Evolutionary conservation across 1,140 invertebrate species (phyloP), one percentile per base, ranked within the genome.

Genomic region (Heterodera carotae): DNA sequence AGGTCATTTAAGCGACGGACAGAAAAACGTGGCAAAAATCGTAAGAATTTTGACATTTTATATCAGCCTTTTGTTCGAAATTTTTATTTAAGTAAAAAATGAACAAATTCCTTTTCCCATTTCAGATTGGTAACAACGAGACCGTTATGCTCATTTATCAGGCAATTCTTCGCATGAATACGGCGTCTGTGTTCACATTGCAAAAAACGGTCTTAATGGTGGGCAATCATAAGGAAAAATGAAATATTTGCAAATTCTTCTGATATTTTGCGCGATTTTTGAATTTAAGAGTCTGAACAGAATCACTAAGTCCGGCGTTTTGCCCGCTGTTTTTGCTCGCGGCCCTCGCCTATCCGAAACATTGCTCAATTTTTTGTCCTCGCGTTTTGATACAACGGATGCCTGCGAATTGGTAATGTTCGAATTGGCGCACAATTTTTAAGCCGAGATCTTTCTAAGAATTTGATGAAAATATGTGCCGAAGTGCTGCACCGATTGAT

Each of bases 401-500:
- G 59, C 31, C 39, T 22, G n/a, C 25, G 27, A 60, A 64, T 74
- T 62, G 56, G 59, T 36, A 62, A 56, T 7, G 1, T 43, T 43
- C 39, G 39, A 43, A 59, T 8, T 29, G 27, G 29, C 22, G 22
- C 12, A 6, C n/a, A 34, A 29, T 31, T 31, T 10, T 62, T 27
- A 25, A 62, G 7, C 29, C 3, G 60, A 53, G n/a, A 29, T 62
- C 64, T 7, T 15, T 29, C 39, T 10, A 6, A 74, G 72, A 10
- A 18, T 18, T 34, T 74, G 64, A 74, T 39, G 34, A 74, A 62
- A 62, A 56, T 74, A 22, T 43, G 39, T 22, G 72, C 64, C 15
- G 72, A 74, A 33, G 72, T 74, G 33, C 64, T 74, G 22, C 39
- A 6, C 36, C 56, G 72, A 74, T 34, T 74, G 64, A 33, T 74